Percentiles rank a stretch among this genome's conserved stretches.
phyloP scores from a whole-genome alignment of 2,888 invertebrate species.

The Phalangium opilio region DNA sequence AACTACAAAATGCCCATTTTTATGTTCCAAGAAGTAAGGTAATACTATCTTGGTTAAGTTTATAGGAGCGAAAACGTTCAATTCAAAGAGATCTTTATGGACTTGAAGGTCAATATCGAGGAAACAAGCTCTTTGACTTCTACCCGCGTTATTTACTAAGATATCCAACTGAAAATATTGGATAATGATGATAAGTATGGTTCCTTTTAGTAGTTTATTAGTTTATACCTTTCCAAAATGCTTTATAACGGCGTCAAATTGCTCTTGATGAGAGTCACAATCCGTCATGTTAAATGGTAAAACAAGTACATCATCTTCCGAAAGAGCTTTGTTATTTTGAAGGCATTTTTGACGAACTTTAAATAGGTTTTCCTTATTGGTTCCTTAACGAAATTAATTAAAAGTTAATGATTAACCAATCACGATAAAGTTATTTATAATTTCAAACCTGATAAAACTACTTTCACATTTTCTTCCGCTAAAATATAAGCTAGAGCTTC shows the following conservation, averaged over 20 bases:
- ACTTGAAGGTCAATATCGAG: conserved; percentile 51
- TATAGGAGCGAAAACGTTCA: conserved; percentile 58
- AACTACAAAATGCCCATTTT: conserved; percentile 51
- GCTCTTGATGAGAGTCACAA: conserved; percentile 23
- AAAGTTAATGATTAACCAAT: no score
- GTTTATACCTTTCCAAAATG: conserved; percentile 36
- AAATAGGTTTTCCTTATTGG: conserved; percentile 45
- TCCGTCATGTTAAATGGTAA: conserved; percentile 15
- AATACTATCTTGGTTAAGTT: conserved; percentile 50
- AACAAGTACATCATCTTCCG: conserved; percentile 8
- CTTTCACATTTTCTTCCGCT: conserved; percentile 47
- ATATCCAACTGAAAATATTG: conserved; percentile 43
- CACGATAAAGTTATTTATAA: no score
- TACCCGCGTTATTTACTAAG: conserved; percentile 63
- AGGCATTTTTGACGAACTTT: conserved; percentile 49
- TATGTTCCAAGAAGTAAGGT: conserved; percentile 42
- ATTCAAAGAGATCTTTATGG: conserved; percentile 54
- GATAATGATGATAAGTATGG: not conserved
- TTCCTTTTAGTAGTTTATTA: not conserved
- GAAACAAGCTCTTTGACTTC: conserved; percentile 58
- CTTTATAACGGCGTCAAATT: conserved; percentile 24
- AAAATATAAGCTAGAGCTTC: conserved; percentile 51
- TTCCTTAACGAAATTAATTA: conserved; percentile 29
- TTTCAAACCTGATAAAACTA: conserved; percentile 42
- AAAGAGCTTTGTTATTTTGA: conserved; percentile 15